Evolutionary conservation across 2,888 invertebrate species (phyloP), one percentile per base, ranked within the genome.

Genomic region (Drosophila mayaguana): DNA sequence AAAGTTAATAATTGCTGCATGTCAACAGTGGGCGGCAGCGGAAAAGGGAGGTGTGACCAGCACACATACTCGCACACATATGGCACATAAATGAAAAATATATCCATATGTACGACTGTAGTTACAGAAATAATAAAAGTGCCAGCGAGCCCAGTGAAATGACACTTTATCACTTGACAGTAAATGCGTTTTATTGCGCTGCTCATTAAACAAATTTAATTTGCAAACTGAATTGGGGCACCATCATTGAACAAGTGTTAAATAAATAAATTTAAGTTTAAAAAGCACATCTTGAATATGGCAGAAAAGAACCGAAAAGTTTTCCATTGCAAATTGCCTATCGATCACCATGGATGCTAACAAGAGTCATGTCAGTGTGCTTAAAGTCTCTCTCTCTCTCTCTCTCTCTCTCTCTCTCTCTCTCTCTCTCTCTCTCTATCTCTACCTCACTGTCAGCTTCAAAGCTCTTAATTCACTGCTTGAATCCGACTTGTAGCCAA

Each of bases 141-240:
- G 63, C 64, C 61, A 54, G 75, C 65, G 48, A 48, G 57, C 76
- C 72, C 66, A 72, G 72, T 75, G 81, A 74, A 80, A 83, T 78
- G 80, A 75, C 88, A 81, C 87, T 85, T 90, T 91, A 88, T 91
- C 91, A 91, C 88, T 88, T 88, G 90, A 85, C 87, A 91, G 87
- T 89, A 82, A 90, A 89, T 90, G 85, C 89, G 73, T 81, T 91
- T 91, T 89, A 90, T 91, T 91, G 86, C 85, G 72, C 59, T 75
- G 60, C 90, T 89, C 90, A 90, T 90, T 90, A 83, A 88, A 89
- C 72, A 90, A 77, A 89, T 86, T 88, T 81, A 89, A 86, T 86
- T 88, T 79, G 63, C 76, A 70, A 75, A 63, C 56, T 40, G 20
- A 65, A 40, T 50, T 32, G 48, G 7, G 48, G n/a, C 16, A 36